phyloP scores from a whole-genome alignment of 2,113 vertebrate species.

The Tragelaphus strepsiceros region DNA sequence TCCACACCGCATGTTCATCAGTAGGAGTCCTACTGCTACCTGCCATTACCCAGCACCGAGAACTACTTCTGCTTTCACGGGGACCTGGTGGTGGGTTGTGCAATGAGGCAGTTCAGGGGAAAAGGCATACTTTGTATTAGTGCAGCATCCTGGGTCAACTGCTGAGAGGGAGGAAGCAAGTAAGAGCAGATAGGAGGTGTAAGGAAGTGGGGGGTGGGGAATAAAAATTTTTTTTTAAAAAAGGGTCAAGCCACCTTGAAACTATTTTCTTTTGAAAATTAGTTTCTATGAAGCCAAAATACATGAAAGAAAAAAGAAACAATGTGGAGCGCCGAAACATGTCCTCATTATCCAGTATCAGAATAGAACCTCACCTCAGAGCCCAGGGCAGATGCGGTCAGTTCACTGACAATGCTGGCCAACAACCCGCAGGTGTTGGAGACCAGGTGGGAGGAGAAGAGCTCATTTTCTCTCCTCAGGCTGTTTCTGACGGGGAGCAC shows the following conservation, averaged over 20 bases:
- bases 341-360: background rate
- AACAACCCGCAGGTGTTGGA: slow-evolving; percentile 97
- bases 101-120: background rate
- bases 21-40: background rate
- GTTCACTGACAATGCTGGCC: slow-evolving; percentile 97
- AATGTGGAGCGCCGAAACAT: background rate
- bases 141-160: background rate
- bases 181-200: background rate
- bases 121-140: background rate
- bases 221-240: background rate
- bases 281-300: background rate
- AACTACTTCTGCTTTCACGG: background rate
- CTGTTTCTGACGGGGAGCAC: slow-evolving; percentile 96
- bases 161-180: background rate
- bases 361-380: slow-evolving; percentile 87
- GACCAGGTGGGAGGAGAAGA: slow-evolving; percentile 96
- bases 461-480: slow-evolving; percentile 93
- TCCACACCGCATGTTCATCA: background rate
- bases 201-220: background rate
- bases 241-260: background rate
- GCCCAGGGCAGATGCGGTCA: slow-evolving; percentile 95
- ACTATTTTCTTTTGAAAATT: background rate
- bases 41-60: background rate
- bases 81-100: background rate
- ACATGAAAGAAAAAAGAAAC: background rate